Conservation (phyloP, 2,888 invertebrate species). For the Melanostoma scalare region DNA sequence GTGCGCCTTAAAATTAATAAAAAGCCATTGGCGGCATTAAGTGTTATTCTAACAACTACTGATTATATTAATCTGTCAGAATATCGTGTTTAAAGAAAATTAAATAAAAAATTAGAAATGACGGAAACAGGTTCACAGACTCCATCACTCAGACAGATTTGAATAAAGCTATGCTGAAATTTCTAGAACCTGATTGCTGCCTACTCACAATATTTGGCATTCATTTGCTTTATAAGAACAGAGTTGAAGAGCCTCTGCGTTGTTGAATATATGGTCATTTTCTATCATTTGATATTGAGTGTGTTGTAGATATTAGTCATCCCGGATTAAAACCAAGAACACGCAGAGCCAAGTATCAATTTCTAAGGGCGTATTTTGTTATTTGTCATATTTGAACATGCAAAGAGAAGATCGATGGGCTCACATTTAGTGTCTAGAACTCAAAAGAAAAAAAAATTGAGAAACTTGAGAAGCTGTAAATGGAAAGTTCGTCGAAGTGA, state of each 20-base stretch:
- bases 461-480: background rate
- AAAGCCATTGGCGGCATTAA: too few species aligned
- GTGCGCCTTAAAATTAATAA: too few species aligned
- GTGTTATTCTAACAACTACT: too few species aligned
- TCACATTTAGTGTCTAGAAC: too few species aligned
- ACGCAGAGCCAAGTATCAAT: background rate
- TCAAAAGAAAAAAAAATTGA: too few species aligned
- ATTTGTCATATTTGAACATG: conserved; percentile 3
- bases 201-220: background rate
- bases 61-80: too few species aligned
- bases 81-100: too few species aligned
- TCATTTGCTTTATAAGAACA: background rate
- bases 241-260: background rate
- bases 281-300: background rate
- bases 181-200: background rate
- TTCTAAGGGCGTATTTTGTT: conserved; percentile 2
- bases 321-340: background rate
- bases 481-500: conserved; percentile 13
- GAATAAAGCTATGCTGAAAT: background rate
- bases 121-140: too few species aligned
- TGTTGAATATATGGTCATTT: background rate
- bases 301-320: background rate
- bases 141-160: too few species aligned
- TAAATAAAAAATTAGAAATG: too few species aligned
- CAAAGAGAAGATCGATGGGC: too few species aligned